Evolutionary conservation across 2,888 invertebrate species (phyloP).

Genomic region (Melanostoma scalare): DNA sequence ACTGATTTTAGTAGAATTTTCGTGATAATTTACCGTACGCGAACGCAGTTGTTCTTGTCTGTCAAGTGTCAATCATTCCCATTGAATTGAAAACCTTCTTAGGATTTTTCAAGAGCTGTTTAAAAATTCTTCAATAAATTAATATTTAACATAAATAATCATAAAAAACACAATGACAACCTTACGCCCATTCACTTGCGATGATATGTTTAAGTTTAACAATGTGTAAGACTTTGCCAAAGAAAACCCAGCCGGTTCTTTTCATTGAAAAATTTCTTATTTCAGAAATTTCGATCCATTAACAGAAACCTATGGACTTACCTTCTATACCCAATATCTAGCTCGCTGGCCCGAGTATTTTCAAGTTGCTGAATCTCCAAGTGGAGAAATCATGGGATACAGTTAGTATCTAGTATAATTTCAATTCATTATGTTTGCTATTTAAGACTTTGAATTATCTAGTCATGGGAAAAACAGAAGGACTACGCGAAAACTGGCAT

Average conservation of each 20-base stretch:
- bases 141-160: neutral
- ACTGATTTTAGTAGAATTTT: too few species aligned
- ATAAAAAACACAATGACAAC: conserved; percentile 88
- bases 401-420: conserved; percentile 85
- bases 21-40: too few species aligned
- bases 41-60: too few species aligned
- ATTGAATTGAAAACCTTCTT: too few species aligned
- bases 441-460: conserved; percentile 75
- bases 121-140: conserved; percentile 74
- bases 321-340: conserved; percentile 98
- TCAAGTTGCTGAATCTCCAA: conserved; percentile 96
- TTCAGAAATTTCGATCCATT: conserved; percentile 96
- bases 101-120: neutral
- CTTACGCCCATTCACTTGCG: conserved; percentile 94
- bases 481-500: conserved; percentile 97
- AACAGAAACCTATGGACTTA: conserved; percentile 97
- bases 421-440: neutral
- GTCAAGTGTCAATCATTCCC: too few species aligned
- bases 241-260: conserved; percentile 3
- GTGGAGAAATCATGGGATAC: conserved; percentile 99
- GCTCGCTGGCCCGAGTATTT: conserved; percentile 99
- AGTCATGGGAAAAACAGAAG: conserved; percentile 99
- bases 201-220: conserved; percentile 97
- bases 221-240: conserved; percentile 89
- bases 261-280: conserved; percentile 74